Base-by-base conservation (phyloP, 2,888 invertebrate species). In the Autographa gamma region DNA sequence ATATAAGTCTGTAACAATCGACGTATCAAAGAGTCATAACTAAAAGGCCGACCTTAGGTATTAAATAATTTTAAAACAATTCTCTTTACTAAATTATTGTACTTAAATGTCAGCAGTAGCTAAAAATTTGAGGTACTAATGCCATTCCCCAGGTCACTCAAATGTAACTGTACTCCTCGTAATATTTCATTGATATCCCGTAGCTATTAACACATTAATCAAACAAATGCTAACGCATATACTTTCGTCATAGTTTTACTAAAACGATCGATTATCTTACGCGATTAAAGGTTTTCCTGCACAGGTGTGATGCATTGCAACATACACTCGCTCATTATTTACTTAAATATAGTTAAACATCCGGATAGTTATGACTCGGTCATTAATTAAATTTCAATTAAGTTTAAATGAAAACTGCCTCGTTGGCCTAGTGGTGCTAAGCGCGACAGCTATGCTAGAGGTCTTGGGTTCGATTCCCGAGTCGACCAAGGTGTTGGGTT, bases 201-300 rank as follows among this genome's bases (percentile, higher is more conserved):
- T 56, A 25, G 54, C 54, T 56, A 56, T 56, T 48, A 48, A n/a
- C n/a, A 56, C 54, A 56, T 56, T 56, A 56, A 56, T 56, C 54
- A 56, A 56, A 56, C 54, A 56, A 56, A 56, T 56, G 54, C 54
- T 56, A 56, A 11, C 54, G 54, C 25, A 19, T 25, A 25, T 56
- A 56, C 25, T 56, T 56, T 25, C 54, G 25, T 58, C 56, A 58
- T 65, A 66, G 11, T 56, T 56, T 56, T 56, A 56, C 71, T 67
- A 56, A 60, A 68, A 32, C 61, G 58, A 60, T 63, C 52, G 61
- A 66, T 48, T 60, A 41, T 64, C 41, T 63, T 70, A 66, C 25
- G 3, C 19, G 54, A 25, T 25, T 56, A 56, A 56, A 56, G 54
- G 54, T 56, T 56, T 13, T 25, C 25, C 54, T 56, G 25, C 54